Evolutionary conservation across 2,113 vertebrate genomes (phyloP), one percentile per base, ranked within the genome.

Genomic region (Sebastes schlegelii): DNA sequence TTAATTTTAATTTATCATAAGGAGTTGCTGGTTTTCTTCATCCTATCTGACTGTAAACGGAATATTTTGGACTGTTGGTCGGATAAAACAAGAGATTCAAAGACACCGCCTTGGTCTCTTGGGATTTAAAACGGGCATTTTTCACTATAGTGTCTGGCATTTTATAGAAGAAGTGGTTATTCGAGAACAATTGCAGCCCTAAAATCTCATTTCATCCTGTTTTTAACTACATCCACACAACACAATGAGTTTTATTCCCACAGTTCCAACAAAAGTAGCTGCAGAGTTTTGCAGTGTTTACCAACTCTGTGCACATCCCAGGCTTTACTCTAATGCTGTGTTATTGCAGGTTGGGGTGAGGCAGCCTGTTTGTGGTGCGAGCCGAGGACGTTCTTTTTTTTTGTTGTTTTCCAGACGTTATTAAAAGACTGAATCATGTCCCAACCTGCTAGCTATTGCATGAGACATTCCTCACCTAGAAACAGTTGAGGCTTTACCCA

Each of bases 401-500:
- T 43, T 62, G n/a, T 60, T 61, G 61, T 64, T 19, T 2, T 11
- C 42, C 40, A 77, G 26, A 52, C 1, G 0, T 34, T 74, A 21
- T 78, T 79, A 46, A 74, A 84, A 76, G 46, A n/a, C 23, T 75
- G 80, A 84, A 65, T 90, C 82, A 51, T 80, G 85, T 68, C 23
- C 11, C 64, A 26, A 55, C 90, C 72, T 80, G 92, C 55, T 62
- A 76, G 61, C 64, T n/a, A 6, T 26, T 79, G 0, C 72, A 79
- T 64, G 81, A 86, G 67, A 88, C 87, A 89, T 86, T 84, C 81
- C 54, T 89, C 82, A 79, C 64, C 55, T 51, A 42, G 19, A 11
- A 42, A 63, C 57, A n/a, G 58, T 66, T 51, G 51, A 75, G 21
- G 46, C 43, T 46, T 63, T 57, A 43, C 76, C 57, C 11, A 6